A percentile compares a stretch with the other conserved stretches of the same genome.
Conservation (phyloP, 2,113 vertebrate species). For the Nesoenas mayeri region DNA sequence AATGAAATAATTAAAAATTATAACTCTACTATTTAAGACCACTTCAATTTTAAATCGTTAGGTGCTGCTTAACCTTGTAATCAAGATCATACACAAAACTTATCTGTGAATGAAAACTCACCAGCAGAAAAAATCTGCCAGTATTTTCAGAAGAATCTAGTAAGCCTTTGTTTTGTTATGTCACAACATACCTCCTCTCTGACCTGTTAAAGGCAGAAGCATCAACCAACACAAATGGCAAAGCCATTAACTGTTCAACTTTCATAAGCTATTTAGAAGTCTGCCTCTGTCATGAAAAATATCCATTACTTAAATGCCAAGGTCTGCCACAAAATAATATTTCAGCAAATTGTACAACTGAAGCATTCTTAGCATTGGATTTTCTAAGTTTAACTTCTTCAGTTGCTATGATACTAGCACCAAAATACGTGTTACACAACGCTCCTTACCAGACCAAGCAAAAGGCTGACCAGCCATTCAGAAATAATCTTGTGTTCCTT, state of each 20-base stretch:
- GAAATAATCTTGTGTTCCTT: not conserved
- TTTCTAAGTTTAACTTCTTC: slow-evolving; percentile 38
- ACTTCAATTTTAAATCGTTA: not conserved
- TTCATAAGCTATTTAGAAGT: not conserved
- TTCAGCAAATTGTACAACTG: not conserved
- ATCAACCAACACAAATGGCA: not conserved
- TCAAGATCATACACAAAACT: not conserved
- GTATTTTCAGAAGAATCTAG: not conserved
- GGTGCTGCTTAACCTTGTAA: not conserved
- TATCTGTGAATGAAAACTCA: not conserved
- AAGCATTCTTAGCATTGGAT: not conserved
- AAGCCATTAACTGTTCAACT: not conserved
- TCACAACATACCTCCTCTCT: not conserved
- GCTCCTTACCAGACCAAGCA: not conserved
- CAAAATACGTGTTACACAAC: not conserved
- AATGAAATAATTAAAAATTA: not conserved
- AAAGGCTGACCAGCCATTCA: slow-evolving; percentile 1
- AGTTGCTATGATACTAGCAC: slow-evolving; percentile 44
- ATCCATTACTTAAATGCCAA: not conserved
- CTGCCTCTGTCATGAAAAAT: not conserved
- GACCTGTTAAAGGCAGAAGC: not conserved
- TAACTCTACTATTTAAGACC: not conserved
- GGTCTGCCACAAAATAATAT: not conserved
- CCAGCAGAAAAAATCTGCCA: not conserved
- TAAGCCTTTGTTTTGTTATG: not conserved